A percentile compares a stretch with the other conserved stretches of the same genome.
Evolutionary conservation across 1,140 invertebrate genomes (phyloP).

Genomic region (Eulimnadia texana): DNA sequence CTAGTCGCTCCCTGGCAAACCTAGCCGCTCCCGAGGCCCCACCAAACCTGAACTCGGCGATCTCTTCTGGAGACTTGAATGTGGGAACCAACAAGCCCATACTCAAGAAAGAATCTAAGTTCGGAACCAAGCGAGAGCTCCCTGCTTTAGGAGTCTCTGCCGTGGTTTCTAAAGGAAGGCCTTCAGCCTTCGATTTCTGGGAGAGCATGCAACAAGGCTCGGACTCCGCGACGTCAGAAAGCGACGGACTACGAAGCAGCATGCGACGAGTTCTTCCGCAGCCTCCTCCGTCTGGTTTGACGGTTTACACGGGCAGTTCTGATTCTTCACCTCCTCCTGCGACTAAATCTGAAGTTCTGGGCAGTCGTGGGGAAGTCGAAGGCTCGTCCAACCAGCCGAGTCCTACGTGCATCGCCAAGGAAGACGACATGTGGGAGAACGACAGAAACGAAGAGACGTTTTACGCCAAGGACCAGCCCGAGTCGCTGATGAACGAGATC

Average conservation of each 20-base stretch:
- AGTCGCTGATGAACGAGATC: conserved; percentile 22
- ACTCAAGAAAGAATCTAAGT: conserved; percentile 9
- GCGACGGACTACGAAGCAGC: conserved; percentile 6
- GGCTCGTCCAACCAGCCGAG: conserved; percentile 22
- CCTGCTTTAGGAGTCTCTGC: conserved; percentile 11
- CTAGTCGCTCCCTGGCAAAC: neutral
- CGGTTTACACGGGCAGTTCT: neutral
- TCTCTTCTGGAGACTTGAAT: neutral
- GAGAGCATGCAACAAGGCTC: conserved; percentile 16
- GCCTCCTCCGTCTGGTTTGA: conserved; percentile 3
- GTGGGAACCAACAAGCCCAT: conserved; percentile 1
- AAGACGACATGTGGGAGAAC: conserved; percentile 19
- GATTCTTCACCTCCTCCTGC: neutral
- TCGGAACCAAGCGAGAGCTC: conserved; percentile 8
- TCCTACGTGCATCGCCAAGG: conserved; percentile 20
- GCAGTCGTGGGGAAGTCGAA: conserved; percentile 20
- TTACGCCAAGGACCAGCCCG: conserved; percentile 12
- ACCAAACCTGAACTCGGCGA: neutral
- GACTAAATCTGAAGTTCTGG: neutral
- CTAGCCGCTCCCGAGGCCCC: neutral
- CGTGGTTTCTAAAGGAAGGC: conserved; percentile 9
- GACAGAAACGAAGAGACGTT: conserved; percentile 3
- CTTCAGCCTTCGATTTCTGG: conserved; percentile 24
- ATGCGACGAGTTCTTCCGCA: conserved; percentile 13
- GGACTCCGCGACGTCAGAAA: neutral